These are phyloP conservation scores for Oryzias curvinotus DNA, from an alignment of 2,113 vertebrate genomes.

Conservation along the genomic window DNA sequence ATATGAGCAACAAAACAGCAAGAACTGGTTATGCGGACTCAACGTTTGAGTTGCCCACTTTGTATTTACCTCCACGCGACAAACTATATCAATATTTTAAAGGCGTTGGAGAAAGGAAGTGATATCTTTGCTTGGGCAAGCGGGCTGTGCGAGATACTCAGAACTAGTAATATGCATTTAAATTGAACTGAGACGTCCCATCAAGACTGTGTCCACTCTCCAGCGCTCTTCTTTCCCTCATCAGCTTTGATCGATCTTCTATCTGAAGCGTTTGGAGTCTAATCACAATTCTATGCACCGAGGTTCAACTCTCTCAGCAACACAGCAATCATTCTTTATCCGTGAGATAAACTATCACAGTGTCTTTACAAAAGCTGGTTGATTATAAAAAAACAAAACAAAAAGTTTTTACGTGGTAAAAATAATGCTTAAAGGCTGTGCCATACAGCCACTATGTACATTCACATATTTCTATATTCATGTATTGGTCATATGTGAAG, in stretches of 20 bases:
- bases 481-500: no score
- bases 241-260: constrained; percentile 72
- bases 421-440: no score
- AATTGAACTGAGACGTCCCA: constrained; percentile 71
- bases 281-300: constrained; percentile 70
- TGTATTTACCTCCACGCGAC: constrained; percentile 53
- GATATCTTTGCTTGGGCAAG: constrained; percentile 73
- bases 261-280: constrained; percentile 70
- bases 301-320: constrained; percentile 54
- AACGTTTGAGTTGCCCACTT: constrained; percentile 43
- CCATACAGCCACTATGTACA: no score
- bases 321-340: constrained; percentile 66
- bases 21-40: constrained; percentile 9
- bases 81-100: constrained; percentile 70
- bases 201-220: constrained; percentile 56
- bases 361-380: constrained; percentile 26
- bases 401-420: background rate
- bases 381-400: constrained; percentile 39
- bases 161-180: constrained; percentile 78
- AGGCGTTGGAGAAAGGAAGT: constrained; percentile 65
- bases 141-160: constrained; percentile 73
- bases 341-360: constrained; percentile 15
- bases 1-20: background rate
- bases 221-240: constrained; percentile 46
- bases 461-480: no score